Percentiles rank a stretch among this genome's conserved stretches.
phyloP scores from a whole-genome alignment of 2,113 vertebrate species.

The Toxotes chatareus region DNA sequence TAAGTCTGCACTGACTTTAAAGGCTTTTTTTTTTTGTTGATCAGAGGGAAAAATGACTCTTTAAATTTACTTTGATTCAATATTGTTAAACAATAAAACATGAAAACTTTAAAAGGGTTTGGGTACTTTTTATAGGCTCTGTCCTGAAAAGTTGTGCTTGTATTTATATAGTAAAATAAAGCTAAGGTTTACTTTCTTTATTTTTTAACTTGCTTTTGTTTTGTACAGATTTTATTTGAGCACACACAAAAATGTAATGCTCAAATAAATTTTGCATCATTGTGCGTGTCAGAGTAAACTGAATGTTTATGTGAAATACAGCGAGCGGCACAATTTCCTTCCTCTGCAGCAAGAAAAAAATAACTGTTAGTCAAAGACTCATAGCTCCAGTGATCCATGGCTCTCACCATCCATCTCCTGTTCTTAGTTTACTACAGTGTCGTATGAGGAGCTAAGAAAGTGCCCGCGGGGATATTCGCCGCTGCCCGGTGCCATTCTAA shows the following conservation, averaged over 20 bases:
- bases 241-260: neutral
- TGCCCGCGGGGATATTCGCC: slow-evolving; percentile 20
- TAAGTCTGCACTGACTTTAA: neutral
- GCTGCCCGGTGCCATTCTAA: slow-evolving; percentile 28
- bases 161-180: too few species aligned
- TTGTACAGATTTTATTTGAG: neutral
- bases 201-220: neutral
- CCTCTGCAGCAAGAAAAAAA: neutral
- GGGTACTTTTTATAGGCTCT: too few species aligned
- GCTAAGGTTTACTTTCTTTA: neutral
- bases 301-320: slow-evolving; percentile 2
- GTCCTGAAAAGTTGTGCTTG: too few species aligned
- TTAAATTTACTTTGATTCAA: neutral
- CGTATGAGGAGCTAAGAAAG: neutral
- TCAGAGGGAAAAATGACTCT: neutral
- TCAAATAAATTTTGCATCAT: neutral
- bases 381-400: neutral
- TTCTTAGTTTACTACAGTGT: slow-evolving; percentile 29
- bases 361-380: neutral
- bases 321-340: neutral
- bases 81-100: neutral
- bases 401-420: slow-evolving; percentile 19
- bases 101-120: neutral
- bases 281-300: neutral
- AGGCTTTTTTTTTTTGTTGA: neutral